phyloP scores from a whole-genome alignment of 2,888 invertebrate genomes.

The Phorcus lineatus region DNA sequence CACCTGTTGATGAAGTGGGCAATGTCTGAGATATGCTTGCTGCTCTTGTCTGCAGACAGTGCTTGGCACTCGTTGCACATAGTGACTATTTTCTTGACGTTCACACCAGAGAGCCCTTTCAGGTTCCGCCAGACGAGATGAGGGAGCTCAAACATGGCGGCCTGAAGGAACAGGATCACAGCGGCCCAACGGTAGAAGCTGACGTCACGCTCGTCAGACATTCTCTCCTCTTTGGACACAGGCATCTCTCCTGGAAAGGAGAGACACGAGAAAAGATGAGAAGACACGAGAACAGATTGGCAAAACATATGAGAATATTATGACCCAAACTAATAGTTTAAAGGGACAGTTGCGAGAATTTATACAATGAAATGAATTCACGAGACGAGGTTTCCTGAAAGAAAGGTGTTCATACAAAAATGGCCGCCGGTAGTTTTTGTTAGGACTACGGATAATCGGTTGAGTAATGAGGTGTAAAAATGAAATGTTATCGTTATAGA shows the following conservation, averaged over 20 bases:
- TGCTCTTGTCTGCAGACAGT: conserved; percentile 49
- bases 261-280: no score
- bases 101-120: conserved; percentile 54
- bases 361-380: no score
- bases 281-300: no score
- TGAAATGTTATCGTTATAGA: no score
- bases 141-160: conserved; percentile 76
- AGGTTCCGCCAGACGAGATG: conserved; percentile 76
- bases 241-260: conserved; percentile 41
- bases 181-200: conserved; percentile 64
- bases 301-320: no score
- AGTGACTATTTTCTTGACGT: conserved; percentile 54
- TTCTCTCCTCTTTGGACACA: conserved; percentile 44
- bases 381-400: no score
- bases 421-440: no score
- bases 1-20: conserved; percentile 55
- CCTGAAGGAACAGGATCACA: conserved; percentile 75
- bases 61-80: conserved; percentile 53
- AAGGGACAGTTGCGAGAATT: no score
- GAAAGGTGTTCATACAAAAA: no score
- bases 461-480: no score
- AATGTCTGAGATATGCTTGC: conserved; percentile 51
- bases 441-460: no score
- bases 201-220: conserved; percentile 45
- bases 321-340: no score